Base-by-base conservation (phyloP, 2,113 vertebrate species). In the Oostethus manadensis region DNA sequence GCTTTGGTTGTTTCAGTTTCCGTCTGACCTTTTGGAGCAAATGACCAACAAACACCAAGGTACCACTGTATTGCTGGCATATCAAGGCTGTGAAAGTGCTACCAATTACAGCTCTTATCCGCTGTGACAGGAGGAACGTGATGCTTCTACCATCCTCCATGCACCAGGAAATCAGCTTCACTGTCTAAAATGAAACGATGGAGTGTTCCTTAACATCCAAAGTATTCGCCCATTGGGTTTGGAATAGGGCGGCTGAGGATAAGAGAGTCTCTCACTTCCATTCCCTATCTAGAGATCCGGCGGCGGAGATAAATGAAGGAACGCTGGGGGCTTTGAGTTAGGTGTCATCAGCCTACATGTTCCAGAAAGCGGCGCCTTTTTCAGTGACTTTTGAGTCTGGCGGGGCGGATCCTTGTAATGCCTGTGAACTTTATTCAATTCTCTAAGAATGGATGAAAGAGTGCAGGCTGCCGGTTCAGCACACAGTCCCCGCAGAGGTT, bases 341-440 rank as follows among this genome's bases (percentile, higher is more conserved):
- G 44, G 4, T 33, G 58, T 60, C 51, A 54, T 58, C 59, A 4
- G 48, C 70, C 59, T 44, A 58, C 63, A 46, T 40, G 47, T 26
- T 58, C 18, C 66, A 20, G 22, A 4, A 47, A 33, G 17, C 16
- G 33, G n/a, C 10, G 33, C 51, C 20, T 55, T 11, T 38, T 15
- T n/a, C n/a, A 29, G 4, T n/a, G 11, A 38, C n/a, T 14, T 72
- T 71, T 33, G 62, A 65, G 53, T 77, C 47, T 49, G 68, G 75
- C 70, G 60, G 66, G 48, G 65, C 58, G 66, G 79, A 87, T 87
- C 84, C 79, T 70, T 81, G 76, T 87, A 83, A 87, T 84, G 82
- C 82, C 56, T 78, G 78, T 84, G 73, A 89, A 88, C 82, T 84
- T 80, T 79, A 76, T 71, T 80, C 76, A 68, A 63, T 61, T 79